Evolutionary conservation across 2,888 invertebrate species (phyloP), one percentile per base, ranked within the genome.

Genomic region (Dilophus febrilis): DNA sequence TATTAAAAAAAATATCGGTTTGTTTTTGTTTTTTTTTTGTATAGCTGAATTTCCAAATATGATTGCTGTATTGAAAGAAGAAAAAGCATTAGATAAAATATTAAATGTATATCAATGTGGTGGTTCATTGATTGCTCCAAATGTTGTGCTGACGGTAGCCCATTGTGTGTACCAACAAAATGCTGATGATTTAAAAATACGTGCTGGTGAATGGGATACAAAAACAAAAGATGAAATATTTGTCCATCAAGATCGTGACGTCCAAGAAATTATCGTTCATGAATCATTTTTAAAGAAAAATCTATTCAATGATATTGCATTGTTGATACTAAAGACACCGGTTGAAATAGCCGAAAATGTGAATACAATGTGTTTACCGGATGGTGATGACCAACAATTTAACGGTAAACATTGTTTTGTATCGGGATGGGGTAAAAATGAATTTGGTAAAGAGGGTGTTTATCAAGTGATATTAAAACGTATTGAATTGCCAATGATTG

Each of bases 151-250:
- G 3, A 19, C 86, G 0, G 81, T 80, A 0, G 84, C 82, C 0
- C 88, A 88, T 56, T 80, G 80, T 53, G 46, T 56, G 28, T 17
- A 29, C n/a, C 35, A 18, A 17, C 22, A 32, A n/a, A 7, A 26
- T n/a, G 41, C 48, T n/a, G 47, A 49, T 26, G 39, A 52, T 18
- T 49, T 67, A 27, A 47, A 56, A 29, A 61, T 77, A 1, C 66
- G 83, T 0, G 74, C 78, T 1, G 84, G 84, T 0, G 84, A 84
- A 55, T 85, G 83, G 79, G 83, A 85, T 56, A 74, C 81, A 0
- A 76, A 76, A 53, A 74, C 72, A 1, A 70, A 66, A 11, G 68
- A 67, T 29, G 84, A 84, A 51, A 64, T 74, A 1, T 71, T 65
- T 42, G 71, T 74, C 0, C 74, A 76, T 53, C 79, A 82, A 51